A percentile compares a stretch with the other conserved stretches of the same genome.
Conservation (phyloP, 2,113 vertebrate genomes). For the Tinamus guttatus region DNA sequence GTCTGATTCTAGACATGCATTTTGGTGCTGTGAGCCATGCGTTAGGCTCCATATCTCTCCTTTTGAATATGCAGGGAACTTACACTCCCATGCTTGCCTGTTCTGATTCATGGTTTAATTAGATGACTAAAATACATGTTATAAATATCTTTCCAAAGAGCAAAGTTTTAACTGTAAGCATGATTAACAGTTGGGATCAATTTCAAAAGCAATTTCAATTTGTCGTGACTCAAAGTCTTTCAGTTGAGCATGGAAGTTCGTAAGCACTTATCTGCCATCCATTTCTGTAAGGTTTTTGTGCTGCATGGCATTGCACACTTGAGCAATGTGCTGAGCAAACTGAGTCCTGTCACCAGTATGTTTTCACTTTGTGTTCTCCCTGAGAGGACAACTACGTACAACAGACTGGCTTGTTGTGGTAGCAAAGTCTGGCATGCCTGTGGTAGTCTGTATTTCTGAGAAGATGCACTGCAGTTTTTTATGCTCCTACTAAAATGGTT, state of each 20-base stretch:
- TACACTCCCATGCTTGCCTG: not conserved
- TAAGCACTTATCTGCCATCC: not conserved
- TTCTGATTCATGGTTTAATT: constrained; percentile 26
- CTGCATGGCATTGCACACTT: not conserved
- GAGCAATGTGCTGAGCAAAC: not conserved
- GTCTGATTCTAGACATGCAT: not conserved
- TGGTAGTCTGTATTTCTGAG: not conserved
- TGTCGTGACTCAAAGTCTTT: constrained; percentile 1
- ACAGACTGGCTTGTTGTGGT: not conserved
- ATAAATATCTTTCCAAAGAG: constrained; percentile 8
- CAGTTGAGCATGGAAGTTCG: not conserved
- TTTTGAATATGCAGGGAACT: not conserved
- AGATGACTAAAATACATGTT: constrained; percentile 23
- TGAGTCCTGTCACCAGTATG: not conserved
- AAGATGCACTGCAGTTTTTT: not conserved
- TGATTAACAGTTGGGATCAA: not conserved
- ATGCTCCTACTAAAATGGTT: not conserved
- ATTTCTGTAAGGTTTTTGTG: not conserved
- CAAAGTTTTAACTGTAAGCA: not conserved
- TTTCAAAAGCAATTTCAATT: constrained; percentile 28
- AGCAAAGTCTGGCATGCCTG: not conserved
- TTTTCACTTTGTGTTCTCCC: not conserved
- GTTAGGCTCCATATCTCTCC: not conserved
- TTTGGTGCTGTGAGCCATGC: not conserved
- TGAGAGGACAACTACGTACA: not conserved